Base-by-base conservation (phyloP, 2,797 vertebrate genomes). In the Spinus olivaceus region DNA sequence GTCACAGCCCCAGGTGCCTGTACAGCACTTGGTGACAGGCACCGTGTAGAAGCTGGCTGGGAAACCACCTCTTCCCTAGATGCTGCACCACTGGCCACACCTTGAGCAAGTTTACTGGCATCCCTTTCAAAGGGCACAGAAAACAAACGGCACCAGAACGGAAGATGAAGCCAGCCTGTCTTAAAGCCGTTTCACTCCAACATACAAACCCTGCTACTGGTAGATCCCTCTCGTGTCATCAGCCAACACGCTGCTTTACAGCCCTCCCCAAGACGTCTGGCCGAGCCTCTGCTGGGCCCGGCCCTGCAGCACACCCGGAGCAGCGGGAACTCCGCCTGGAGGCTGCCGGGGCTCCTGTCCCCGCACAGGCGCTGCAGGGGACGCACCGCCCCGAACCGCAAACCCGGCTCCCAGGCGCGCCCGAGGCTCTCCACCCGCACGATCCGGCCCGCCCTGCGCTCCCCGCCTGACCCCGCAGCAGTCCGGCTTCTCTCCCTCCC, bases 201-300 rank as follows among this genome's bases (percentile, higher is more conserved):
- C 9, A 4, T 0, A 24, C 16, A 30, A 54, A 27, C 10, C 9
- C 6, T 0, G 3, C 1, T 11, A 25, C 81, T 9, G 41, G 2
- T 13, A 8, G 37, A 12, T 3, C 5, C 10, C 8, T 2, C 61
- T 6, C 1, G 10, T 7, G 19, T 3, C 59, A 8, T 2, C 3
- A 33, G 9, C n/a, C 14, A 27, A 4, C 0, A 1, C 21, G 8
- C 54, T 5, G 1, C 2, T 32, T 4, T 2, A 4, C 17, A 8
- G 56, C 35, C 4, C 25, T 13, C 20, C 19, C 5, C 3, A 9
- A 35, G 10, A 4, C 11, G 18, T 0, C 20, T 3, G 37, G 16
- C 25, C 4, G 2, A 17, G 33, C 12, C 4, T 23, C 32, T 28
- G 33, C 46, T 0, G 35, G 3, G 27, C n/a, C 25, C 21, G 5